Evolutionary conservation across 92 coral and sea anemone genomes (phyloP).

Genomic region (Epizoanthus illoricatus): DNA sequence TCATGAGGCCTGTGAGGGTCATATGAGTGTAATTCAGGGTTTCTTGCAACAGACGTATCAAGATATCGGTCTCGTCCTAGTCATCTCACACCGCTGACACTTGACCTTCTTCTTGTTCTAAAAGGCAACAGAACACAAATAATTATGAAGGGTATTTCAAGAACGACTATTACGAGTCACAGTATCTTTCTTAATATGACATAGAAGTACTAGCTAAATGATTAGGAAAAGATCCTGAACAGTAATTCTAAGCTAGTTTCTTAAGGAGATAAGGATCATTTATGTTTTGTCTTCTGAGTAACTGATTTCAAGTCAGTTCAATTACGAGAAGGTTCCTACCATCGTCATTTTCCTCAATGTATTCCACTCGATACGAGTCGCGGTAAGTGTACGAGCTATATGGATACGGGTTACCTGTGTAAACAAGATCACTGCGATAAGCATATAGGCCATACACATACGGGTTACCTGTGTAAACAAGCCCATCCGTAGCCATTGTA

Average conservation of each 20-base stretch:
- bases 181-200: no score
- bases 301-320: neutral
- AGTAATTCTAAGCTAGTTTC: neutral
- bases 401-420: conserved; percentile 26
- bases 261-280: neutral
- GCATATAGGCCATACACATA: neutral
- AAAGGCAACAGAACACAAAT: neutral
- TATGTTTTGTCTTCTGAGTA: neutral
- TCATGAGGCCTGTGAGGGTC: neutral
- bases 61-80: neutral
- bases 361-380: neutral
- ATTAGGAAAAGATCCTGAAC: no score
- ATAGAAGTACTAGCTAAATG: no score
- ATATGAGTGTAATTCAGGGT: neutral
- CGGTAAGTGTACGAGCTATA: conserved; percentile 31
- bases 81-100: conserved; percentile 72
- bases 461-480: neutral
- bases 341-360: conserved; percentile 65
- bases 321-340: conserved; percentile 3
- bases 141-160: neutral
- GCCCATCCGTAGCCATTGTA: no score
- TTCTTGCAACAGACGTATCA: neutral
- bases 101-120: conserved; percentile 78
- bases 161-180: neutral
- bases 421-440: neutral